Percentiles rank a stretch among this genome's conserved stretches.
phyloP scores from a whole-genome alignment of 1,140 invertebrate genomes.

The Lepidurus arcticus region DNA sequence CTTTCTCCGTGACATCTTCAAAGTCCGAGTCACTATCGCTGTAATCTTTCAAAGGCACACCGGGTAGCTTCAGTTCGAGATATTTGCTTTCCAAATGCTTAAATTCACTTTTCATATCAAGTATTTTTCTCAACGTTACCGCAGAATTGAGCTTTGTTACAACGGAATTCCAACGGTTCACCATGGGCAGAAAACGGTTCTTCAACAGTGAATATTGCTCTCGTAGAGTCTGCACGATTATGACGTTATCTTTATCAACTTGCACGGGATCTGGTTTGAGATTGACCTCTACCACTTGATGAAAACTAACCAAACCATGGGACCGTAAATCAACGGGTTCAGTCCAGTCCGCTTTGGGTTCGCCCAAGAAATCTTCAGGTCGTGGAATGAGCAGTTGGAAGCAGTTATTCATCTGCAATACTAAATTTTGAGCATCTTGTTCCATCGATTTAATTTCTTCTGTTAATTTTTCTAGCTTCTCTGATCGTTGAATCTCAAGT shows the following conservation, averaged over 20 bases:
- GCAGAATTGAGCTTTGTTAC: constrained; percentile 26
- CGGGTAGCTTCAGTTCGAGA: constrained; percentile 37
- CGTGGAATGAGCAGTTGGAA: constrained; percentile 45
- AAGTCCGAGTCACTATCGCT: constrained; percentile 43
- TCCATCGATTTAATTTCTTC: constrained; percentile 41
- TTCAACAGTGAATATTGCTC: constrained; percentile 40
- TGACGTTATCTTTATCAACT: constrained; percentile 38
- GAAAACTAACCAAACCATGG: constrained; percentile 36
- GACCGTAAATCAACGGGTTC: constrained; percentile 31
- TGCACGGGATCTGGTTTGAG: constrained; percentile 32
- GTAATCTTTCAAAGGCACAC: constrained; percentile 2
- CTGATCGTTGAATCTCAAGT: constrained; percentile 38
- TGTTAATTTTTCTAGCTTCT: constrained; percentile 40
- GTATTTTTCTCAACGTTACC: constrained; percentile 35
- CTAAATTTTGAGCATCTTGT: constrained; percentile 40
- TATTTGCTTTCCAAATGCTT: constrained; percentile 36
- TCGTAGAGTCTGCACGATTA: constrained; percentile 39
- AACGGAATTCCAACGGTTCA: constrained; percentile 38
- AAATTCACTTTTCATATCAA: constrained; percentile 39
- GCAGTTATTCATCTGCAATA: constrained; percentile 45
- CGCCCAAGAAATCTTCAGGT: constrained; percentile 41
- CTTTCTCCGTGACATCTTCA: constrained; percentile 45
- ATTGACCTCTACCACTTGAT: constrained; percentile 27
- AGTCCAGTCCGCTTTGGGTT: constrained; percentile 25
- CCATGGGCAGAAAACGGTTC: constrained; percentile 35